These are phyloP conservation scores for Lochmaea crataegi DNA, from an alignment of 2,888 invertebrate species.

Conservation along the genomic window DNA sequence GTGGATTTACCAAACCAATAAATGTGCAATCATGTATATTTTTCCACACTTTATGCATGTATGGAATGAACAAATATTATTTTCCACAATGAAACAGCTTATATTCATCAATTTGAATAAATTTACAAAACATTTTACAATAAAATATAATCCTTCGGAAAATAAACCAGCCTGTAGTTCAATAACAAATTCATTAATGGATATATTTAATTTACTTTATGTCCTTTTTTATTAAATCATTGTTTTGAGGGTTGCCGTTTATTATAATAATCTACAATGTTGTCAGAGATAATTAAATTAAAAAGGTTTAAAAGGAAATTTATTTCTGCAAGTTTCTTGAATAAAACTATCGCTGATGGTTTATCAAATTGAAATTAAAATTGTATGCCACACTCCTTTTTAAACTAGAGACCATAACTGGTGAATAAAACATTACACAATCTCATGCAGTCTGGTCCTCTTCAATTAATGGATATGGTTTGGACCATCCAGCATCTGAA, in stretches of 20 bases:
- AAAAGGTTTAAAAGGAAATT: too few species aligned
- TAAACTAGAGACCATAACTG: too few species aligned
- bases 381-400: too few species aligned
- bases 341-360: too few species aligned
- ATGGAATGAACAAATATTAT: slow-evolving; percentile 9
- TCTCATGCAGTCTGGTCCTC: too few species aligned
- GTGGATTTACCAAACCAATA: not conserved
- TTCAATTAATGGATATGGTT: too few species aligned
- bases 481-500: too few species aligned
- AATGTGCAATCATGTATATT: not conserved
- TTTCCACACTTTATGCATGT: not conserved
- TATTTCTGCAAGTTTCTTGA: too few species aligned
- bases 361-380: too few species aligned
- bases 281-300: not conserved
- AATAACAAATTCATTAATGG: not conserved
- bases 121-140: slow-evolving; percentile 11
- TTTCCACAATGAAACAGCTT: slow-evolving; percentile 3
- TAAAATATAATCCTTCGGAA: slow-evolving; percentile 2
- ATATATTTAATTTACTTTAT: not conserved
- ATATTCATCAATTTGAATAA: slow-evolving; percentile 12
- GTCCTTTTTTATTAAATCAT: not conserved
- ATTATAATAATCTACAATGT: not conserved
- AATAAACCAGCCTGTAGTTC: not conserved
- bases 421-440: too few species aligned
- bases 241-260: not conserved